Evolutionary conservation across 2,113 vertebrate genomes (phyloP).

Genomic region (Ochotona princeps): DNA sequence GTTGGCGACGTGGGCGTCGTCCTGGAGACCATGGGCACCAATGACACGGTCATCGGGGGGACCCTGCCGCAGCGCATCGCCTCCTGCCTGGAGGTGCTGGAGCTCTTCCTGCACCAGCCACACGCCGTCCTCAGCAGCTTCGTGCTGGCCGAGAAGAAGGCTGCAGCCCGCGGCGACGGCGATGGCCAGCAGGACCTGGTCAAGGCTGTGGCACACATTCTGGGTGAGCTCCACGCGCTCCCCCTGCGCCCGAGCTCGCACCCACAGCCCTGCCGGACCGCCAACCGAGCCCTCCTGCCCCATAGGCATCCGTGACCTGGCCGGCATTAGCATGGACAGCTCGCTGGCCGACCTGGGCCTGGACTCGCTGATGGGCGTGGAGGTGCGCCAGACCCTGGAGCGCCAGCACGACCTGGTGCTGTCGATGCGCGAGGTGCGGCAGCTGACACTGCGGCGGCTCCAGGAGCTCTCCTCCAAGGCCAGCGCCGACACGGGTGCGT

Average conservation of each 20-base stretch:
- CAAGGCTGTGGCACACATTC: constrained; percentile 93
- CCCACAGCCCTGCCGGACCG: too few species aligned
- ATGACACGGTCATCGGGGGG: constrained; percentile 91
- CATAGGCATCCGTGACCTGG: constrained; percentile 93
- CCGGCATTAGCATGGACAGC: constrained; percentile 89
- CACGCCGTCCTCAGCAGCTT: constrained; percentile 94
- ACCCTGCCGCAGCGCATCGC: constrained; percentile 93
- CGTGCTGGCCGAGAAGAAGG: constrained; percentile 92
- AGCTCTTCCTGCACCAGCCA: constrained; percentile 92
- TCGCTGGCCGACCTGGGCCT: constrained; percentile 95
- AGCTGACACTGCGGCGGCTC: constrained; percentile 93
- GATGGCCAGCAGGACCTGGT: constrained; percentile 88
- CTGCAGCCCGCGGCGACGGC: constrained; percentile 78
- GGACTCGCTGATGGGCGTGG: constrained; percentile 98
- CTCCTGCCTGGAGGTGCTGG: constrained; percentile 95
- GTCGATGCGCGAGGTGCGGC: constrained; percentile 94
- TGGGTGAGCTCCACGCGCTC: constrained; percentile 86
- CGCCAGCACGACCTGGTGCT: constrained; percentile 93
- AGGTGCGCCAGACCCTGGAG: constrained; percentile 96
- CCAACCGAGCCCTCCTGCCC: neutral
- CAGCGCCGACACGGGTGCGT: constrained; percentile 83
- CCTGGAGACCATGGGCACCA: constrained; percentile 91
- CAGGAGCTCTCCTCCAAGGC: constrained; percentile 88
- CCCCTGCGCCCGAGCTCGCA: too few species aligned
- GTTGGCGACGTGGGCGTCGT: constrained; percentile 96